Conservation (phyloP, 2,888 invertebrate genomes). For the Perithous albicinctus region DNA sequence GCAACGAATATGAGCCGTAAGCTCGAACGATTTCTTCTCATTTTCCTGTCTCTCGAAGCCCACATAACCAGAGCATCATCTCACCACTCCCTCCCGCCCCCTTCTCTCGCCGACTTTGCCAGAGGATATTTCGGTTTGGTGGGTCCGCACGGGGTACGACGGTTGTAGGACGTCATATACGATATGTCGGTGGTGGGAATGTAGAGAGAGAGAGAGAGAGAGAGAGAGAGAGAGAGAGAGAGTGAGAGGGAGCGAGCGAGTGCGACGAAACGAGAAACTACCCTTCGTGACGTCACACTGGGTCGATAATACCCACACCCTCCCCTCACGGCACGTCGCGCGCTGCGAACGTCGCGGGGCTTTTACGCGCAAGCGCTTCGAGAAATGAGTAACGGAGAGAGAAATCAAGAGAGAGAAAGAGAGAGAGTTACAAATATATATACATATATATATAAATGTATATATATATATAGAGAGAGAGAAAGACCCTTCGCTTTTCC, state of each 20-base stretch:
- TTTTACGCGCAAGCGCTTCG: constrained; percentile 12
- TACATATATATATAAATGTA: no score
- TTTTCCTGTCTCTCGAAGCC: constrained; percentile 31
- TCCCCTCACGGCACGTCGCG: constrained; percentile 67
- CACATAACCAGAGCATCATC: background rate
- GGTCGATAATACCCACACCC: constrained; percentile 81
- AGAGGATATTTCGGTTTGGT: constrained; percentile 35
- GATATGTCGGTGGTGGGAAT: constrained; percentile 21
- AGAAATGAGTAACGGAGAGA: constrained; percentile 8
- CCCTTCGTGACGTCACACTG: constrained; percentile 80
- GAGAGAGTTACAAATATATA: constrained; percentile 23
- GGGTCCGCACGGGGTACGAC: constrained; percentile 23
- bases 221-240: constrained; percentile 44
- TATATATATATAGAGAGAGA: no score
- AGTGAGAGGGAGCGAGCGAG: constrained; percentile 35
- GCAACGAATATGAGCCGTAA: background rate
- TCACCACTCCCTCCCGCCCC: background rate
- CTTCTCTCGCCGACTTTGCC: constrained; percentile 1
- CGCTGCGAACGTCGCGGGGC: background rate
- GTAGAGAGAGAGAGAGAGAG: constrained; percentile 35
- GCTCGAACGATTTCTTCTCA: constrained; percentile 24
- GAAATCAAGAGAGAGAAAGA: background rate
- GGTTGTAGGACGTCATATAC: constrained; percentile 45
- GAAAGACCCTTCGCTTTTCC: background rate
- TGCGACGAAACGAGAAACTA: constrained; percentile 54